These are phyloP conservation scores for Gymnoscopelus braueri DNA, from an alignment of 2,797 vertebrate species.

Conservation along the genomic window DNA sequence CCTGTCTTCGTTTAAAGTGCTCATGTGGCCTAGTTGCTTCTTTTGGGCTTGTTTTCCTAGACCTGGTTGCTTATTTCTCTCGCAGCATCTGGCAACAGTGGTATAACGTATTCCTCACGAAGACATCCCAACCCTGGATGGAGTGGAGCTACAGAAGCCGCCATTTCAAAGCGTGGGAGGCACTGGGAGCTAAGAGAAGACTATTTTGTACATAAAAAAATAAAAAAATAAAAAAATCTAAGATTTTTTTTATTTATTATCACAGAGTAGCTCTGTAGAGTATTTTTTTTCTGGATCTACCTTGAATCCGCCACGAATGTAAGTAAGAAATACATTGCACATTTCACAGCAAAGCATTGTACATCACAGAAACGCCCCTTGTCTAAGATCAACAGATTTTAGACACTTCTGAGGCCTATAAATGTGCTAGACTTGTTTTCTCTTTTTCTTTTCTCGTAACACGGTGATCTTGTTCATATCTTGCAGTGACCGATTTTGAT, in stretches of 20 bases:
- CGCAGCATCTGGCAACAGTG: no score
- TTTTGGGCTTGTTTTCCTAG: no score
- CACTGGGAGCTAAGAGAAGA: neutral
- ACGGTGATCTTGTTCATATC: no score
- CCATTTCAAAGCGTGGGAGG: conserved; percentile 70
- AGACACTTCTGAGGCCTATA: neutral
- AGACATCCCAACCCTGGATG: conserved; percentile 57
- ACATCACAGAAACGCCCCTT: conserved; percentile 59
- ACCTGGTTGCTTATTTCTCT: no score
- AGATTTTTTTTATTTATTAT: conserved; percentile 47
- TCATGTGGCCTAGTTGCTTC: no score
- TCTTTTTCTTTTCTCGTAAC: neutral
- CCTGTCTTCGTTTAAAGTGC: no score
- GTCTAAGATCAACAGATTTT: conserved; percentile 10
- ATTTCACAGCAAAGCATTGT: conserved; percentile 25
- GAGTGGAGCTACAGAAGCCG: conserved; percentile 56
- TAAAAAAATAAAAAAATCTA: neutral
- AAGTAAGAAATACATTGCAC: conserved; percentile 62
- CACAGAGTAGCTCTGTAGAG: conserved; percentile 15
- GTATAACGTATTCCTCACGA: conserved; percentile 44
- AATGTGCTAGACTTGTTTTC: neutral
- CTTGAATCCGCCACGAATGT: conserved; percentile 43
- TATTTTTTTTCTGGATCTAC: conserved; percentile 42
- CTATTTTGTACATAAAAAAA: conserved; percentile 43
- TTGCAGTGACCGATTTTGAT: no score